Base-by-base conservation (phyloP, 2,888 invertebrate species). In the Dynastes hyllus region DNA sequence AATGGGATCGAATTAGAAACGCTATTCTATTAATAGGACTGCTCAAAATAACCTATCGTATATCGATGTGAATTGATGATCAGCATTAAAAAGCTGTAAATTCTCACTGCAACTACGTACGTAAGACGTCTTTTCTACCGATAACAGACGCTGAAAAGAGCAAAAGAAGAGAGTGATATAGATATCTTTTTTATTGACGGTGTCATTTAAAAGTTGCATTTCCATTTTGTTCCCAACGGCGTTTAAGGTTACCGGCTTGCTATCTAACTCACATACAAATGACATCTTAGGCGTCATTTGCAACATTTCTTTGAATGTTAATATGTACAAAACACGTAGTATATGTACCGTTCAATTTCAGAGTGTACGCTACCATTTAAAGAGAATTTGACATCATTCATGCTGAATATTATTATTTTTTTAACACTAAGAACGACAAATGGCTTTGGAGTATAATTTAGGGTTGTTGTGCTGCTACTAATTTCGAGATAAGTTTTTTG, bases 181-280 rank as follows among this genome's bases (percentile, higher is more conserved):
- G 13, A 16, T 16, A 53, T n/a, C 5, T n/a, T 16, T 53, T 53
- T 53, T 53, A 53, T 53, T 16, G 6, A 1, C 16, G 9, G 6
- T 53, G 2, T 53, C 16, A n/a, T 53, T 3, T 16, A 6, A n/a
- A 53, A 2, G n/a, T 16, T 53, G n/a, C 53, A 16, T 53, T 53
- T n/a, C n/a, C n/a, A n/a, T n/a, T n/a, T n/a, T n/a, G n/a, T n/a
- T n/a, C n/a, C n/a, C n/a, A n/a, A n/a, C n/a, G n/a, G n/a, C n/a
- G n/a, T n/a, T n/a, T n/a, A n/a, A n/a, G n/a, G 53, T 16, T 53
- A 16, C 6, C 16, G 16, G n/a, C 13, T 2, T 37, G 40, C 66
- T 37, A 37, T 40, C 13, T 16, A 40, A 76, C 22, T n/a, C 16
- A 51, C 66, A 76, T 65, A 76, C 65, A 65, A 66, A 65, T 76